Evolutionary conservation across 2,888 invertebrate genomes (phyloP).

Genomic region (Dimorphilus gyrociliatus): DNA sequence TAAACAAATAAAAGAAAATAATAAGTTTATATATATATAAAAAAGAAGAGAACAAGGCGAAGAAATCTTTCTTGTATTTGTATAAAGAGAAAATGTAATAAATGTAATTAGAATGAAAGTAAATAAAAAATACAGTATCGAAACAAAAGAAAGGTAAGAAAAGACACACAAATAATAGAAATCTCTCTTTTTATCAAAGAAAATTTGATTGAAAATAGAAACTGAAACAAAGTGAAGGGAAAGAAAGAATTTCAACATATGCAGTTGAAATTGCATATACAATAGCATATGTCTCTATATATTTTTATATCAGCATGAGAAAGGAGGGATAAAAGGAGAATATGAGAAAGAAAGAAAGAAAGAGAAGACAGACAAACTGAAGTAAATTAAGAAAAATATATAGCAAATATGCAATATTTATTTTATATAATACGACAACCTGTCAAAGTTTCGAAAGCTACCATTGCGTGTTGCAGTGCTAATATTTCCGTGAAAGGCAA

Average conservation of each 20-base stretch:
- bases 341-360: constrained; percentile 1
- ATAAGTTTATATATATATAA: neutral
- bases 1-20: neutral
- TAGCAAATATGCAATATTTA: neutral
- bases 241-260: too few species aligned
- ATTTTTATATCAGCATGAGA: too few species aligned
- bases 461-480: constrained; percentile 64
- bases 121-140: neutral
- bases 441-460: constrained; percentile 50
- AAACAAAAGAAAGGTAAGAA: constrained; percentile 1
- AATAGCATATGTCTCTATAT: too few species aligned
- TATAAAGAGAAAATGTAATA: neutral
- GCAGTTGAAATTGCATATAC: too few species aligned
- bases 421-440: constrained; percentile 35
- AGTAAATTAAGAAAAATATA: constrained; percentile 3
- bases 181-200: too few species aligned
- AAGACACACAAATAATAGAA: too few species aligned
- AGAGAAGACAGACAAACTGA: constrained; percentile 4
- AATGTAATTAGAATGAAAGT: neutral
- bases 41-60: constrained; percentile 1
- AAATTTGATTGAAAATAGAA: too few species aligned
- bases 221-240: too few species aligned
- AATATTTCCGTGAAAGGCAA: constrained; percentile 67
- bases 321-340: too few species aligned
- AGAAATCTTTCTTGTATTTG: neutral